Conservation (phyloP, 2,113 vertebrate species). For the Todiramphus chloris region DNA sequence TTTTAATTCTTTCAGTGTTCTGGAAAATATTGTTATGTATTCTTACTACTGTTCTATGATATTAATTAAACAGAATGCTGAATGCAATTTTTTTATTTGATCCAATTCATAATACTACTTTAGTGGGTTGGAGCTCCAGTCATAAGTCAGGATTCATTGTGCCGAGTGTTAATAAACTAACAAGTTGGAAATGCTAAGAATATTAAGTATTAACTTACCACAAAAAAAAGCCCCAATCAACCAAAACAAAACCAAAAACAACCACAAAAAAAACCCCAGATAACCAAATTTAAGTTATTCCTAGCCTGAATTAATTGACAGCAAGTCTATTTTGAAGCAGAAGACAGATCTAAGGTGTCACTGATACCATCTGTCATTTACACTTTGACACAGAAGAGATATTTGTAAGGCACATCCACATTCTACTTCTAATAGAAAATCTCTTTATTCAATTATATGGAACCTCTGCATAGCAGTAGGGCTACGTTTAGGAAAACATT, state of each 20-base stretch:
- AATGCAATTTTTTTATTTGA: not conserved
- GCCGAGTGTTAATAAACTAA: not conserved
- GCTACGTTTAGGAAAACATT: not conserved
- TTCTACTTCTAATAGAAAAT: not conserved
- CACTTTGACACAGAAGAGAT: not conserved
- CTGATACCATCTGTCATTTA: not conserved
- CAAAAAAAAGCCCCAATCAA: not conserved
- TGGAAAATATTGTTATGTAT: not conserved
- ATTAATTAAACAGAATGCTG: not conserved
- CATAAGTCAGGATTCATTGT: not conserved
- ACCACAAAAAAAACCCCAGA: not conserved
- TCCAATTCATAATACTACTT: not conserved
- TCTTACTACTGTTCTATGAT: not conserved
- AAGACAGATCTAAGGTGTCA: conserved; percentile 8
- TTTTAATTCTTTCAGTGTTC: not conserved
- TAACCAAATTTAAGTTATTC: not conserved
- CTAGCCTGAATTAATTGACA: conserved; percentile 7
- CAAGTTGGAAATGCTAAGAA: not conserved
- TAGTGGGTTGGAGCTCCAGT: not conserved
- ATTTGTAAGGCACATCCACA: not conserved
- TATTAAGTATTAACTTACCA: not conserved
- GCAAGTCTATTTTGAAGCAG: not conserved
- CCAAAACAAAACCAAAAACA: not conserved
- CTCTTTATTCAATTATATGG: not conserved
- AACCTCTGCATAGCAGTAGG: not conserved